Base-by-base conservation (phyloP, 2,113 vertebrate genomes). In the Tor tambroides region DNA sequence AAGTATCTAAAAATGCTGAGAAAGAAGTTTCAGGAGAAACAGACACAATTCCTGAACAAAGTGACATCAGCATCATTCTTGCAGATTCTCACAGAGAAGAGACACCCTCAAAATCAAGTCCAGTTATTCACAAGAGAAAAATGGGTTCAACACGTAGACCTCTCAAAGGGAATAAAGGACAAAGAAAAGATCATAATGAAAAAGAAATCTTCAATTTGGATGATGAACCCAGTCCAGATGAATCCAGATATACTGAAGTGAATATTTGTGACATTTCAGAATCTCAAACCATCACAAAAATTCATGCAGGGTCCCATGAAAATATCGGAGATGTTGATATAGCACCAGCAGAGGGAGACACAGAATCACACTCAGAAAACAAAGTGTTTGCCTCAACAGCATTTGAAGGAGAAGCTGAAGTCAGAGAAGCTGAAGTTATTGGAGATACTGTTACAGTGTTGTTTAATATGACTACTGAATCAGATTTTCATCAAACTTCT, bases 121-220 rank as follows among this genome's bases (percentile, higher is more conserved):
- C 59, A 43, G 0, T 51, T 83, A 9, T 49, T 83, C 41, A 71
- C 2, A 83, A 49, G 26, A 0, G 38, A 69, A 83, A 49, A 83
- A 67, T 82, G 80, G 80, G 63, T 0, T 67, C 80, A 51, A 69
- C 80, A 23, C 63, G 80, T 3, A 83, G 79, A 51, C 80, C 61
- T 26, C 67, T 71, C 17, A 49, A 0, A 79, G 75, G 32, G 0
- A 80, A 81, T 15, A 67, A 8, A 51, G 51, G 43, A 46, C 43
- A 3, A 46, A 46, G 43, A 46, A 46, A 46, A 46, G 43, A 10
- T 43, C 41, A 46, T 46, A 11, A 46, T 46, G 43, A 46, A 46
- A 46, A 46, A 12, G 43, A 46, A 46, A 75, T 10, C 38, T 35
- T 69, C 1, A 35, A 0, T 21, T 35, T 69, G 15, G 30, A 35